Evolutionary conservation across 1,140 invertebrate genomes (phyloP).

Genomic region (Pseudomyrmex pallidus): DNA sequence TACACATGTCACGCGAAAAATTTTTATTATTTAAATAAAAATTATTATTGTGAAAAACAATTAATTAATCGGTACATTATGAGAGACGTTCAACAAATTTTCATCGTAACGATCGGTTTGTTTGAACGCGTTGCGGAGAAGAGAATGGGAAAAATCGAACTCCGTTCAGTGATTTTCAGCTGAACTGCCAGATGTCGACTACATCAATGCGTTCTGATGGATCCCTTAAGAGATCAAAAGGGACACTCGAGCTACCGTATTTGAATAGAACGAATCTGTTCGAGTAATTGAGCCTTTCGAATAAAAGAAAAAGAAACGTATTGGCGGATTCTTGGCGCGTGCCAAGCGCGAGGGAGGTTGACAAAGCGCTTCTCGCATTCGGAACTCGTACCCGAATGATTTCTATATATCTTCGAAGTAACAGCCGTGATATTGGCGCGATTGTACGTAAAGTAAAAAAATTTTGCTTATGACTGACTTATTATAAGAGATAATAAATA

Average conservation of each 20-base stretch:
- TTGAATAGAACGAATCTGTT: constrained; percentile 47
- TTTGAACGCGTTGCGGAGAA: background rate
- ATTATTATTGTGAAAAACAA: too few species aligned
- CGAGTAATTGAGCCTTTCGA: constrained; percentile 70
- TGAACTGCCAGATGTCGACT: constrained; percentile 1
- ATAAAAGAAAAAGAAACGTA: background rate
- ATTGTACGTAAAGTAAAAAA: background rate
- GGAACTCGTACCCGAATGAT: constrained; percentile 24
- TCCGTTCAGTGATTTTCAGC: constrained; percentile 38
- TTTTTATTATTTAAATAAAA: too few species aligned
- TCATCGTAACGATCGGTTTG: background rate
- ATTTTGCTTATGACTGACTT: background rate
- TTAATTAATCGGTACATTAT: too few species aligned
- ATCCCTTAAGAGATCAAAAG: constrained; percentile 66
- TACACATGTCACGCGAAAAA: background rate
- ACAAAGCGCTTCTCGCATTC: constrained; percentile 48
- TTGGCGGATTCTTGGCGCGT: constrained; percentile 52
- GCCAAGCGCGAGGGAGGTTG: constrained; percentile 68
- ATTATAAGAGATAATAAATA: background rate
- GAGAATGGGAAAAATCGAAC: background rate
- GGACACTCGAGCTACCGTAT: constrained; percentile 12
- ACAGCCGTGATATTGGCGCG: constrained; percentile 70
- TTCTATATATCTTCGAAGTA: constrained; percentile 47
- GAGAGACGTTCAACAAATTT: too few species aligned
- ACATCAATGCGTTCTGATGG: constrained; percentile 51